phyloP scores from a whole-genome alignment of 1,140 invertebrate genomes.

The Plutomurus gul region DNA sequence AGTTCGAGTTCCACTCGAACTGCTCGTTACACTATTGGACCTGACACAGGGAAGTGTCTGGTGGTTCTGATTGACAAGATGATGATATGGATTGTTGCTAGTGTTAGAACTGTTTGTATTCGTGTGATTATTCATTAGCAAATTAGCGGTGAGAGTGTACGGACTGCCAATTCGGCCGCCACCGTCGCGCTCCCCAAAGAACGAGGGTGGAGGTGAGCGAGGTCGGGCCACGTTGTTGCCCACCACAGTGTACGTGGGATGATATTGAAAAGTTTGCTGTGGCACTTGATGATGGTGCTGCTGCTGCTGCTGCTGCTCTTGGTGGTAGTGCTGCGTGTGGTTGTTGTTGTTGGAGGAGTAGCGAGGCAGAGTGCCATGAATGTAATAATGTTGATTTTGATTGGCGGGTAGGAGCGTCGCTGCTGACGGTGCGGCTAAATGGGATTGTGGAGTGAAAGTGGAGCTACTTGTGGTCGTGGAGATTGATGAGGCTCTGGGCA shows the following conservation, averaged over 20 bases:
- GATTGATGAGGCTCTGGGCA: conserved; percentile 5
- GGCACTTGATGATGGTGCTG: background rate
- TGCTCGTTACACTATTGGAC: background rate
- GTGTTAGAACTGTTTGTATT: no score
- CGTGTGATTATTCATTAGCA: conserved; percentile 5
- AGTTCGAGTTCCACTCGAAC: no score
- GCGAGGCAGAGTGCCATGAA: conserved; percentile 18
- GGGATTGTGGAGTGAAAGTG: conserved; percentile 9
- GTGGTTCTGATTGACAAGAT: conserved; percentile 18
- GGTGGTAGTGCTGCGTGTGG: background rate
- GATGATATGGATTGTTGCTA: background rate
- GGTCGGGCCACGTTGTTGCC: background rate
- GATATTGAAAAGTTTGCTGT: background rate
- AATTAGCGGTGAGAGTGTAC: conserved; percentile 10
- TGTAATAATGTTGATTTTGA: conserved; percentile 19
- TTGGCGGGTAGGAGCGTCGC: background rate
- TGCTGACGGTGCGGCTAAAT: background rate
- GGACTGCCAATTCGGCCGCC: background rate
- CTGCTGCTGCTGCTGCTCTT: background rate
- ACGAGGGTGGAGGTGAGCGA: background rate
- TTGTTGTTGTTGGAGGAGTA: background rate
- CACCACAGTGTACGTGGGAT: background rate
- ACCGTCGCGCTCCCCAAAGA: background rate
- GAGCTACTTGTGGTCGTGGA: conserved; percentile 22
- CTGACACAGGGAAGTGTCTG: background rate